phyloP scores from a whole-genome alignment of 2,797 vertebrate genomes.

The Girardinus metallicus region DNA sequence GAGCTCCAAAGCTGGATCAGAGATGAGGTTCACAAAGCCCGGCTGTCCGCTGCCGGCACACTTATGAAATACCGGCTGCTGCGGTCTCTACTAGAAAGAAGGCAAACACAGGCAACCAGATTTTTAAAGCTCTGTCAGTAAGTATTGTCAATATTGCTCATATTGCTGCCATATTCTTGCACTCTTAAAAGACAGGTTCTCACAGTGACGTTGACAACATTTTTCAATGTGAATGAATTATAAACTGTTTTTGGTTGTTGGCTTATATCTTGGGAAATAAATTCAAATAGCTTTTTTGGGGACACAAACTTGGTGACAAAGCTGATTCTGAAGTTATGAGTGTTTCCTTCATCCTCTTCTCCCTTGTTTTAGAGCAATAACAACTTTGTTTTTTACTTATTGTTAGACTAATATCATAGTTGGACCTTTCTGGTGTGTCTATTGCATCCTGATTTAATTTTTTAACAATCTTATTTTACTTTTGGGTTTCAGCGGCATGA shows the following conservation, averaged over 20 bases:
- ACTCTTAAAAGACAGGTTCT: not conserved
- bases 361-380: not conserved
- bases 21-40: slow-evolving; percentile 35
- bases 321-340: not conserved
- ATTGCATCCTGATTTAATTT: not conserved
- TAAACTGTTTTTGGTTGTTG: not conserved
- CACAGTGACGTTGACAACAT: not conserved
- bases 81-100: slow-evolving; percentile 56
- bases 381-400: not conserved
- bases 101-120: slow-evolving; percentile 30
- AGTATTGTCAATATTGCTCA: slow-evolving; percentile 35
- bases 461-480: too few species aligned
- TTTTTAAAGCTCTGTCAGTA: slow-evolving; percentile 64
- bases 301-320: not conserved
- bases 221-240: not conserved
- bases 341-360: not conserved
- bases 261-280: not conserved
- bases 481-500: too few species aligned
- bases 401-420: not conserved
- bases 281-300: not conserved
- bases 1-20: slow-evolving; percentile 68
- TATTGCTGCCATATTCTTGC: not conserved
- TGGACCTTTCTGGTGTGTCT: not conserved
- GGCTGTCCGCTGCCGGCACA: slow-evolving; percentile 15
- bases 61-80: slow-evolving; percentile 44